These are phyloP conservation scores for Enteromius anoplus DNA, from an alignment of 2,797 vertebrate species.

Conservation along the genomic window DNA sequence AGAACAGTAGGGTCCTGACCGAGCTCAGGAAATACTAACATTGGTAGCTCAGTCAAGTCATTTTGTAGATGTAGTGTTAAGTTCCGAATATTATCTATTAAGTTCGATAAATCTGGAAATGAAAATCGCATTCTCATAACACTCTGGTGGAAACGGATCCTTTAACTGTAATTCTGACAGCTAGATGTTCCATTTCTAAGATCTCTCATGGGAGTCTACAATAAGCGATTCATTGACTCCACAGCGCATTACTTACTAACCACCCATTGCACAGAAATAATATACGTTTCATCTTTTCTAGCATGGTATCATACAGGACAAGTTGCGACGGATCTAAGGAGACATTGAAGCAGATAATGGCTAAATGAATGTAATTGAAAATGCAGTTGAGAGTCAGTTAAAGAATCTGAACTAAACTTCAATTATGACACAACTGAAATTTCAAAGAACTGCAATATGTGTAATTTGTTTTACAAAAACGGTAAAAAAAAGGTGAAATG, in stretches of 20 bases:
- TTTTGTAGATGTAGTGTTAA: conserved; percentile 35
- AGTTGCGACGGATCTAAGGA: background rate
- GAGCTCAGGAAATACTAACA: conserved; percentile 17
- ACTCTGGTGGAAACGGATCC: conserved; percentile 33
- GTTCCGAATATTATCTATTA: conserved; percentile 48
- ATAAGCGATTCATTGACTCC: conserved; percentile 21
- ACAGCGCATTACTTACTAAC: conserved; percentile 33
- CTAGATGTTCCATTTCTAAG: conserved; percentile 45
- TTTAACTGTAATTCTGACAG: conserved; percentile 45
- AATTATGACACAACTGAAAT: background rate
- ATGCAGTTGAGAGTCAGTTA: background rate
- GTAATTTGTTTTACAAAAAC: background rate
- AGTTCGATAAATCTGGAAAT: conserved; percentile 46
- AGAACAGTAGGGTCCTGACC: conserved; percentile 28
- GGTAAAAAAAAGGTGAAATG: background rate
- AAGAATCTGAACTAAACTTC: background rate
- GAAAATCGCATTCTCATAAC: conserved; percentile 47
- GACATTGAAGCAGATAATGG: background rate
- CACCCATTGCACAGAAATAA: conserved; percentile 31
- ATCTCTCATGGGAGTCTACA: conserved; percentile 17
- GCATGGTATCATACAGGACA: conserved; percentile 4
- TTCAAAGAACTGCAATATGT: background rate
- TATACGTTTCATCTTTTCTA: conserved; percentile 20
- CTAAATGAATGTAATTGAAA: background rate
- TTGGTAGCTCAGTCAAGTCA: conserved; percentile 29